Percentiles rank a stretch among this genome's conserved stretches.
Evolutionary conservation across 2,888 invertebrate genomes (phyloP).

Genomic region (Cryptophagus acutangulus): DNA sequence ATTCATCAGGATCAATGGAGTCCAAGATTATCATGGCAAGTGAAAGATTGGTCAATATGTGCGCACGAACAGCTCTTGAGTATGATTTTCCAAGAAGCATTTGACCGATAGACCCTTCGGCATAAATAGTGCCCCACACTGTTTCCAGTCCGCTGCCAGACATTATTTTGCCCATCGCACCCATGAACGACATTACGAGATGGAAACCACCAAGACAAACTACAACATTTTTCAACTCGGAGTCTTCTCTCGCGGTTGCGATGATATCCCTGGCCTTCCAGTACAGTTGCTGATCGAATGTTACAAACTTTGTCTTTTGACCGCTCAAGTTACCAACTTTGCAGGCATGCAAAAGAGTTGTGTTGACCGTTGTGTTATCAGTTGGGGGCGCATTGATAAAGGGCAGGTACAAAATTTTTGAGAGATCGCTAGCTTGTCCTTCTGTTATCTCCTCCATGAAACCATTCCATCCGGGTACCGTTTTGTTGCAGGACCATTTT

Average conservation of each 20-base stretch:
- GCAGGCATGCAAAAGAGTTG: conserved; percentile 25
- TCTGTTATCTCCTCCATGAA: conserved; percentile 31
- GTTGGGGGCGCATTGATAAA: conserved; percentile 38
- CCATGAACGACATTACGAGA: conserved; percentile 41
- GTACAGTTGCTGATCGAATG: conserved; percentile 24
- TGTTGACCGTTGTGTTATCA: conserved; percentile 34
- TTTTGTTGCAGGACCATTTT: conserved; percentile 10
- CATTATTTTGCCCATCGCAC: conserved; percentile 42
- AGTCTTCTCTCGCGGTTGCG: conserved; percentile 19
- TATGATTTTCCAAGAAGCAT: conserved; percentile 35
- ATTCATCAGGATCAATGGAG: no score
- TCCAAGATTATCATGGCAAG: no score
- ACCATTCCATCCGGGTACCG: conserved; percentile 31
- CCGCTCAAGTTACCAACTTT: not conserved
- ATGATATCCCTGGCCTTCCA: conserved; percentile 20
- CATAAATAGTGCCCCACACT: conserved; percentile 23
- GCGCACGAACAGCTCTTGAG: conserved; percentile 27
- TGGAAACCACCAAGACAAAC: conserved; percentile 34
- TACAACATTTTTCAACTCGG: conserved; percentile 35
- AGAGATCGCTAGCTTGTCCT: conserved; percentile 24
- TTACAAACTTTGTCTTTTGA: not conserved
- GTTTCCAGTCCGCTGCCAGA: conserved; percentile 42
- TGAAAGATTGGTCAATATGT: conserved; percentile 32
- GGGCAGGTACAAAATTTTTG: conserved; percentile 33
- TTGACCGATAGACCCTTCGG: conserved; percentile 31